Evolutionary conservation across 2,113 vertebrate genomes (phyloP).

Genomic region (Petroica traversi): DNA sequence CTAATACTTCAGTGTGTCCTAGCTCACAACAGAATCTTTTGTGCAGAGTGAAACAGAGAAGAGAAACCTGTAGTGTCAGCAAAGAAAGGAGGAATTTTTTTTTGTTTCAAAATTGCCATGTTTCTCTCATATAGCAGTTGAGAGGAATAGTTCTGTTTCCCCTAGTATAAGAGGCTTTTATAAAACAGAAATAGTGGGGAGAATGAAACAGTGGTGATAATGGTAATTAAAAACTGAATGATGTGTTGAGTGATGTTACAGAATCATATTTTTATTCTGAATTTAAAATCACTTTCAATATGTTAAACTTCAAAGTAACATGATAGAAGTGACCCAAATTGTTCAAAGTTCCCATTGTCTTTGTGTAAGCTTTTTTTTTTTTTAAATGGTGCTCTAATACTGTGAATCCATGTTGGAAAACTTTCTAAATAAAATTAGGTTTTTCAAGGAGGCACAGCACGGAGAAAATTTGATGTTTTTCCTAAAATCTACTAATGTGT

Average conservation of each 20-base stretch:
- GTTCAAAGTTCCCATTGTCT: neutral
- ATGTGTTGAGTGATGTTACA: neutral
- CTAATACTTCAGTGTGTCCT: neutral
- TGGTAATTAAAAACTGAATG: neutral
- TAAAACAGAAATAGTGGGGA: neutral
- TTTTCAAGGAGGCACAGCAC: neutral
- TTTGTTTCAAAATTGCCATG: neutral
- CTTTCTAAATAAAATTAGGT: neutral
- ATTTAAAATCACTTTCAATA: neutral
- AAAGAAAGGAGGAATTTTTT: neutral
- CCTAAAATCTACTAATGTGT: neutral
- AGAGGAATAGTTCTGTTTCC: neutral
- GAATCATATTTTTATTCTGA: neutral
- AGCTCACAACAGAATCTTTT: neutral
- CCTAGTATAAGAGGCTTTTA: neutral
- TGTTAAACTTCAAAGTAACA: neutral
- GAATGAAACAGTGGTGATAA: neutral
- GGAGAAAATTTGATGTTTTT: neutral
- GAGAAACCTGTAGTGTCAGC: neutral
- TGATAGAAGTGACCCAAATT: neutral
- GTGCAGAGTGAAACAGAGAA: neutral
- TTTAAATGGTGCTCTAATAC: neutral
- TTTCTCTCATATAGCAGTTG: neutral
- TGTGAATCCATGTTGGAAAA: neutral
- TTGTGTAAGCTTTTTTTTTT: neutral